These are phyloP conservation scores for Acleris literana DNA, from an alignment of 2,888 invertebrate genomes.

Conservation along the genomic window DNA sequence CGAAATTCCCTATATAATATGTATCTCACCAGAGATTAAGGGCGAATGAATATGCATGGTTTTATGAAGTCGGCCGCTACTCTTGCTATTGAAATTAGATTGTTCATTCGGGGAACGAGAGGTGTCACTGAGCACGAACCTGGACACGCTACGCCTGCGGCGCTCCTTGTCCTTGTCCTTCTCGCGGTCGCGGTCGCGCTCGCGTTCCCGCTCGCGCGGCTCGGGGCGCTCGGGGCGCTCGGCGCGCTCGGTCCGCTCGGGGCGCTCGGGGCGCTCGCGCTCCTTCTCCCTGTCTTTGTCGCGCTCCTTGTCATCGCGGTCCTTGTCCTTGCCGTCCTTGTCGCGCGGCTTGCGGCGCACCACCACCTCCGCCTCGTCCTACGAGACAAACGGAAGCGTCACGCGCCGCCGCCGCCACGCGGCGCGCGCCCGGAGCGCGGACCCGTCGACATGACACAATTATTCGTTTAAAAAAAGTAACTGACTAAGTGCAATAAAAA, in stretches of 20 bases:
- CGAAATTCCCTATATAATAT: no score
- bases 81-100: no score
- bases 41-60: no score
- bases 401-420: slow-evolving; percentile 3
- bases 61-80: no score
- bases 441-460: neutral
- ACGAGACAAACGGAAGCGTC: slow-evolving; percentile 55
- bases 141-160: slow-evolving; percentile 54
- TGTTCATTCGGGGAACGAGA: no score
- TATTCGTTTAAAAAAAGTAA: neutral
- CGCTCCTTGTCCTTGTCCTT: slow-evolving; percentile 81
- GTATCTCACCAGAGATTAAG: no score
- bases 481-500: neutral
- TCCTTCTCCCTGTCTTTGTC: slow-evolving; percentile 44
- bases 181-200: slow-evolving; percentile 61
- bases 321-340: slow-evolving; percentile 53
- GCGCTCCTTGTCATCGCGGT: slow-evolving; percentile 60
- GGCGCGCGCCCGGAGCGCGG: neutral
- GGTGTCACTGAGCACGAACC: slow-evolving; percentile 40
- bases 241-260: slow-evolving; percentile 48
- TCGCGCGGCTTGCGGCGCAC: slow-evolving; percentile 77
- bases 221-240: slow-evolving; percentile 43
- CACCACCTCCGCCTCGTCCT: slow-evolving; percentile 87
- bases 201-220: slow-evolving; percentile 65
- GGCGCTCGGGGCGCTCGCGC: slow-evolving; percentile 59